A percentile compares a stretch with the other conserved stretches of the same genome.
Conservation (phyloP, 2,888 invertebrate genomes). For the Troides oblongomaculatus region DNA sequence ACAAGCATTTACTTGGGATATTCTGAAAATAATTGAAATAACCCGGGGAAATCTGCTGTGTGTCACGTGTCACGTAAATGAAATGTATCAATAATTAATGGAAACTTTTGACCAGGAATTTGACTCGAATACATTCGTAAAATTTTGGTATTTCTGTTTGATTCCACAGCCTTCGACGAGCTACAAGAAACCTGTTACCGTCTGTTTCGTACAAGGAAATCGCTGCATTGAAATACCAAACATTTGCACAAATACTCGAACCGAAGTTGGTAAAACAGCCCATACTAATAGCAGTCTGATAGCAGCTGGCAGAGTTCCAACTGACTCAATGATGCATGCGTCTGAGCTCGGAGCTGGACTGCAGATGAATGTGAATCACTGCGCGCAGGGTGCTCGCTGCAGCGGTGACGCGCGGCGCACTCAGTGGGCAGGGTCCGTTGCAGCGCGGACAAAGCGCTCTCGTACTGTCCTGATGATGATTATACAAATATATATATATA, state of each 20-base stretch:
- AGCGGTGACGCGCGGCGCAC: background rate
- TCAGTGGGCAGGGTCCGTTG: background rate
- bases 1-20: no score
- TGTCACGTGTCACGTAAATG: no score
- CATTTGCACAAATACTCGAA: conserved; percentile 3
- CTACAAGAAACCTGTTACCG: background rate
- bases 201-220: conserved; percentile 1
- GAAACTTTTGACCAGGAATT: no score
- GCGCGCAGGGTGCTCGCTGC: background rate
- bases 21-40: no score
- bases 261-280: background rate
- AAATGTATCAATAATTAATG: no score
- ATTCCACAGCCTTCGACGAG: background rate
- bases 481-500: no score
- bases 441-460: no score
- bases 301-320: conserved; percentile 17
- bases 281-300: conserved; percentile 11
- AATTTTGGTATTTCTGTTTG: no score
- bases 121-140: no score
- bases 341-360: conserved; percentile 4
- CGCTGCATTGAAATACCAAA: conserved; percentile 3
- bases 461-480: no score
- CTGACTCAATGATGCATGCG: conserved; percentile 19
- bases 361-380: conserved; percentile 7
- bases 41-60: no score